A percentile compares a stretch with the other conserved stretches of the same genome.
Evolutionary conservation across 2,888 invertebrate species (phyloP).

Genomic region (Agrenia bidenticulata): DNA sequence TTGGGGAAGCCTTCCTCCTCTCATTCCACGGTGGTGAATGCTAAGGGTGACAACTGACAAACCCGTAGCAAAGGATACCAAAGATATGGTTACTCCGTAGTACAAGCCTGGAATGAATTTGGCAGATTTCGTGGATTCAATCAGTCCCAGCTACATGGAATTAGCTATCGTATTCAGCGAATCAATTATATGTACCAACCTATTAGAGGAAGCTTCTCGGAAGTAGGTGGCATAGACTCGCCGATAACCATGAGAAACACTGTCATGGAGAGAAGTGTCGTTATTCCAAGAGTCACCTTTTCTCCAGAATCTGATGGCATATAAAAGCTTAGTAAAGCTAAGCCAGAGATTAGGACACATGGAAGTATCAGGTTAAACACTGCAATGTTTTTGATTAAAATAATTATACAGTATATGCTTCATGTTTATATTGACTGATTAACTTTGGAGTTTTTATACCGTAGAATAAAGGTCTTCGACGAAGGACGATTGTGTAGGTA

Average conservation of each 20-base stretch:
- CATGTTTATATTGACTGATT: too few species aligned
- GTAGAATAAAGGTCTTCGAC: constrained; percentile 61
- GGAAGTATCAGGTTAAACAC: constrained; percentile 59
- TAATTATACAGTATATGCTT: too few species aligned
- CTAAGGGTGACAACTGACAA: constrained; percentile 59
- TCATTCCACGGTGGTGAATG: constrained; percentile 59
- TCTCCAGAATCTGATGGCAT: constrained; percentile 62
- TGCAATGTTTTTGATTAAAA: too few species aligned
- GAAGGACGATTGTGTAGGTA: constrained; percentile 59
- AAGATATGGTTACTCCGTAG: constrained; percentile 62
- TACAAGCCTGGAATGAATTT: constrained; percentile 60
- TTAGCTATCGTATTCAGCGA: too few species aligned
- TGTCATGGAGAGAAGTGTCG: constrained; percentile 62
- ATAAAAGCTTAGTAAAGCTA: constrained; percentile 62
- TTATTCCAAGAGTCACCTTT: constrained; percentile 60
- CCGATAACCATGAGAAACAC: constrained; percentile 63
- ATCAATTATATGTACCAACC: constrained; percentile 55
- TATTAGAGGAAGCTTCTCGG: constrained; percentile 62
- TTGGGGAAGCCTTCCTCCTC: constrained; percentile 57
- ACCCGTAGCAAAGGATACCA: constrained; percentile 56
- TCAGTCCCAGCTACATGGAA: too few species aligned
- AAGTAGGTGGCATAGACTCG: constrained; percentile 63
- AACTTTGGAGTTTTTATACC: too few species aligned
- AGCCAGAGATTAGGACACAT: constrained; percentile 61
- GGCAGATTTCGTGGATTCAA: too few species aligned